phyloP scores from a whole-genome alignment of 1,140 invertebrate species.

The Megathymus violae region DNA sequence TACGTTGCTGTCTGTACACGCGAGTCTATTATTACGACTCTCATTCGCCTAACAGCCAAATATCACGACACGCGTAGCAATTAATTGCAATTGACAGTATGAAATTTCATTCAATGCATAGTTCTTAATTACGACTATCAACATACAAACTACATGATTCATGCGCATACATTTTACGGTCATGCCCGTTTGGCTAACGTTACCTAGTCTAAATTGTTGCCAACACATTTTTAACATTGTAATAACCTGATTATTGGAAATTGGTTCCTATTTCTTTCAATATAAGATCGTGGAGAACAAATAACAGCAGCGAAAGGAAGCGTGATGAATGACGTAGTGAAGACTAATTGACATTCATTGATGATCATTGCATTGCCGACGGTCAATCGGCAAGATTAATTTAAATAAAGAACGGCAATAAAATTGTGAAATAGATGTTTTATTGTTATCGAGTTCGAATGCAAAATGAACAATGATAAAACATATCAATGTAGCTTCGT shows the following conservation, averaged over 20 bases:
- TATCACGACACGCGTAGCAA: constrained; percentile 6
- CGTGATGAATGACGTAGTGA: constrained; percentile 38
- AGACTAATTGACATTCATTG: constrained; percentile 59
- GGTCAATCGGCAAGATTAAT: constrained; percentile 47
- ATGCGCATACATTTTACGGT: constrained; percentile 8
- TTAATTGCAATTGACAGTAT: constrained; percentile 17
- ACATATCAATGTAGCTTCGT: no score
- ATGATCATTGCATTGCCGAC: constrained; percentile 44
- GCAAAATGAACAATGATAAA: neutral
- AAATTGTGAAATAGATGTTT: constrained; percentile 19
- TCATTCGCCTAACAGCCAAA: constrained; percentile 14
- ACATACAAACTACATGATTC: constrained; percentile 4
- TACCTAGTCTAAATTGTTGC: neutral
- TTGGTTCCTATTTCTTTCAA: neutral
- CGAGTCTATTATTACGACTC: constrained; percentile 3
- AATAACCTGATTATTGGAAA: neutral
- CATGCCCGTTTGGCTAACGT: constrained; percentile 5
- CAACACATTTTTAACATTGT: neutral
- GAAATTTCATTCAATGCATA: constrained; percentile 19
- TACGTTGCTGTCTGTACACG: constrained; percentile 5
- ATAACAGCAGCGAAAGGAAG: constrained; percentile 2
- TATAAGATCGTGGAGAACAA: neutral
- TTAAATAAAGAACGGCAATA: constrained; percentile 23
- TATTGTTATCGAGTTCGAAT: neutral
- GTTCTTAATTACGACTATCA: constrained; percentile 15